Evolutionary conservation across 2,797 vertebrate genomes (phyloP), one percentile per base, ranked within the genome.

Genomic region (Euthynnus affinis): DNA sequence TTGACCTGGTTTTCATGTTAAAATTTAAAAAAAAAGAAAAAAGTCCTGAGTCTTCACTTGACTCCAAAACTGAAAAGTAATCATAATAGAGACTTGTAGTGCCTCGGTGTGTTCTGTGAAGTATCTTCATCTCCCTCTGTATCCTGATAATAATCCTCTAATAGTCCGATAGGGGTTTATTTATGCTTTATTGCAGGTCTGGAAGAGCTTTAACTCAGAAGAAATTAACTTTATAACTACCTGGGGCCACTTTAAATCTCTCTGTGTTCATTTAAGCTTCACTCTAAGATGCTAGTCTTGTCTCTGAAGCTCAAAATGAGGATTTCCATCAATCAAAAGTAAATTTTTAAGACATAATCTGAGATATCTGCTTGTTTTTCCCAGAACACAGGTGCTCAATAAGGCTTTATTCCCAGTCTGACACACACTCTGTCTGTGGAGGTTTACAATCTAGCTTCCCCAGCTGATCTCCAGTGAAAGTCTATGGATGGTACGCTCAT

Each of bases 401-500:
- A 1, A 55, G 42, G 7, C 34, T 56, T 77, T 23, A 20, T 8
- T 72, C 12, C 12, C 25, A 59, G 22, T 20, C 2, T 25, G 0
- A 66, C n/a, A 9, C 40, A n/a, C n/a, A n/a, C 13, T 37, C 22
- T 17, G 0, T 58, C 29, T 20, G 58, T 22, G 65, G 44, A 48
- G 67, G 59, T 78, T 66, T 53, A 60, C 40, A 65, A 52, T 76
- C 76, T 57, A 79, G 58, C 78, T 78, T 42, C 27, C 29, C 32
- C 51, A 49, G 70, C 76, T 75, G 76, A 62, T 81, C 59, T 34
- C 23, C 64, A 62, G 44, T 59, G 73, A 74, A 57, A 34, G 68
- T 76, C 79, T 81, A 83, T 85, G 89, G 87, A 91, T 89, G 87
- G 29, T 91, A 71, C 49, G 29, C 70, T 88, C 84, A 71, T 84